Base-by-base conservation (phyloP, 2,888 invertebrate species). In the Nowickia ferox region DNA sequence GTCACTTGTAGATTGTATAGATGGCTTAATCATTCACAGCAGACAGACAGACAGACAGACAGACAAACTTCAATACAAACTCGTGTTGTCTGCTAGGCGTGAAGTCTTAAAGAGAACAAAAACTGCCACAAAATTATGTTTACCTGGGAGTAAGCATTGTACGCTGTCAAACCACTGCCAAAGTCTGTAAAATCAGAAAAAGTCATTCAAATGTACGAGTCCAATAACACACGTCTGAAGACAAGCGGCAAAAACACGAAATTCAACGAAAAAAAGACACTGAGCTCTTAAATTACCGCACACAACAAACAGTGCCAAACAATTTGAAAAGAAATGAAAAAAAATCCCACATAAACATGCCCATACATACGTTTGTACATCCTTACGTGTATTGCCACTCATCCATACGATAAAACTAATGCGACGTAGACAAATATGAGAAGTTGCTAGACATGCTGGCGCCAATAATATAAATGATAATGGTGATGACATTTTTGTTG, bases 201-300 rank as follows among this genome's bases (percentile, higher is more conserved):
- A 71, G 13, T 30, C 53, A 80, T 76, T 68, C 80, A 68, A 72
- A 84, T 77, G 30, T 78, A 59, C 44, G 30, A 61, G 68, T 61
- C 53, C 44, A 63, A 74, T 53, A 53, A 63, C 53, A 72, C 79
- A 79, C 71, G 59, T 66, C 44, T 65, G 30, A 68, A n/a, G 61
- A 22, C 19, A 53, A 22, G 22, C n/a, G 55, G 42, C 9, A 48
- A 46, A 53, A 72, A 71, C 59, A 57, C 30, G 6, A 30, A 30
- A 30, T 30, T 9, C 63, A 51, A 51, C 38, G 22, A 42, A 53
- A 53, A 65, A 66, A 78, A 78, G 10, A 53, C 69, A 51, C 42
- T 51, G 30, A 78, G 53, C 69, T 72, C 68, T 84, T 81, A 81
- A 80, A 77, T 84, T 80, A 84, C 80, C 84, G 68, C 80, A 80